Percentiles rank a stretch among this genome's conserved stretches.
Evolutionary conservation across 2,113 vertebrate genomes (phyloP).

Genomic region (Xenotilapia longispinis): DNA sequence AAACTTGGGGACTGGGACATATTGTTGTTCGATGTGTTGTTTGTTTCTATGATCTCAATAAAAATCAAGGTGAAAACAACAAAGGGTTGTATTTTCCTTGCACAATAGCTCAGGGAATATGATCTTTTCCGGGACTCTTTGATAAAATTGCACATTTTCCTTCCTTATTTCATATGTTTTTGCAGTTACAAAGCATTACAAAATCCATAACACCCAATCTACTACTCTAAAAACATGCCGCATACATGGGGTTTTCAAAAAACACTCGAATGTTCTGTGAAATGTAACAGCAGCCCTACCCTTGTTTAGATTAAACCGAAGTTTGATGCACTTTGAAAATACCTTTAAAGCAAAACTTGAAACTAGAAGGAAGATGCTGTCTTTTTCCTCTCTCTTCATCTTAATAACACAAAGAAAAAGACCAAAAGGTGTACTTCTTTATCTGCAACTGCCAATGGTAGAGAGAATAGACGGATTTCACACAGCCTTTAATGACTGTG

Average conservation of each 20-base stretch:
- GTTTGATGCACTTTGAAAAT: conserved; percentile 27
- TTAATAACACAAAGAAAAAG: neutral
- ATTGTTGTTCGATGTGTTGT: conserved; percentile 45
- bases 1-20: conserved; percentile 38
- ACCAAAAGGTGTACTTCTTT: neutral
- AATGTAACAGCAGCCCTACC: neutral
- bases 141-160: neutral
- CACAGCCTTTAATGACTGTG: conserved; percentile 37
- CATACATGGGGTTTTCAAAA: neutral
- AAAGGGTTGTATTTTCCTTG: conserved; percentile 25
- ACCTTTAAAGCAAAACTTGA: neutral
- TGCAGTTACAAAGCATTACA: neutral
- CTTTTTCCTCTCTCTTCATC: conserved; percentile 7
- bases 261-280: neutral
- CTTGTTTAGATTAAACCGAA: neutral
- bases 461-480: conserved; percentile 23
- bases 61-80: conserved; percentile 49
- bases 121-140: neutral
- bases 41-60: conserved; percentile 50
- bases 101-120: conserved; percentile 16
- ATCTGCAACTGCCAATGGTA: conserved; percentile 37
- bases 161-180: neutral
- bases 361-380: neutral
- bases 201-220: neutral
- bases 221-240: neutral